These are phyloP conservation scores for Theocolax elegans DNA, from an alignment of 1,140 invertebrate species.

Conservation along the genomic window DNA sequence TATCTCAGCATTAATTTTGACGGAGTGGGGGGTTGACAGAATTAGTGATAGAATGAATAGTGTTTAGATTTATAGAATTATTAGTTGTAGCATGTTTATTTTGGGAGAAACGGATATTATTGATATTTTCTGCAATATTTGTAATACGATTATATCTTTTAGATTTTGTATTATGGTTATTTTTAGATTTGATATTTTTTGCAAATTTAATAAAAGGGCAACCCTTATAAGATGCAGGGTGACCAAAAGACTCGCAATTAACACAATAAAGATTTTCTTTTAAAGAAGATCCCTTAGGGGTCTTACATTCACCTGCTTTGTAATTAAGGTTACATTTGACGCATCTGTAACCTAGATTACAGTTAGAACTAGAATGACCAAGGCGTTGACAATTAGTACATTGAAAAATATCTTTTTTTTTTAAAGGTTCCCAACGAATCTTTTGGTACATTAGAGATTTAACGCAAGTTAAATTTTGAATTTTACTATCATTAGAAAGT, in stretches of 20 bases:
- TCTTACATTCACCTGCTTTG: conserved; percentile 28
- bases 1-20: no score
- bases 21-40: no score
- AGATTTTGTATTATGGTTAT: background rate
- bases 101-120: no score
- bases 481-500: background rate
- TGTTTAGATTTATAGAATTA: no score
- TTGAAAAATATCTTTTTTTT: conserved; percentile 1
- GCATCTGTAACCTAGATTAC: conserved; percentile 40
- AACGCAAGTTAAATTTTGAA: background rate
- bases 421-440: background rate
- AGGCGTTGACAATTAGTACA: conserved; percentile 5
- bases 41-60: no score
- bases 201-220: conserved; percentile 5
- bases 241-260: conserved; percentile 20
- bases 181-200: no score
- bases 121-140: no score
- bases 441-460: background rate
- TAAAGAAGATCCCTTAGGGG: background rate
- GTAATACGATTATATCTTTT: background rate
- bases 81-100: no score
- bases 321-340: conserved; percentile 33
- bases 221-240: no score
- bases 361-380: conserved; percentile 1
- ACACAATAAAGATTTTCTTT: conserved; percentile 10